Percentiles rank a stretch among this genome's conserved stretches.
Evolutionary conservation across 2,797 vertebrate genomes (phyloP).

Genomic region (Cephalopachus bancanus): DNA sequence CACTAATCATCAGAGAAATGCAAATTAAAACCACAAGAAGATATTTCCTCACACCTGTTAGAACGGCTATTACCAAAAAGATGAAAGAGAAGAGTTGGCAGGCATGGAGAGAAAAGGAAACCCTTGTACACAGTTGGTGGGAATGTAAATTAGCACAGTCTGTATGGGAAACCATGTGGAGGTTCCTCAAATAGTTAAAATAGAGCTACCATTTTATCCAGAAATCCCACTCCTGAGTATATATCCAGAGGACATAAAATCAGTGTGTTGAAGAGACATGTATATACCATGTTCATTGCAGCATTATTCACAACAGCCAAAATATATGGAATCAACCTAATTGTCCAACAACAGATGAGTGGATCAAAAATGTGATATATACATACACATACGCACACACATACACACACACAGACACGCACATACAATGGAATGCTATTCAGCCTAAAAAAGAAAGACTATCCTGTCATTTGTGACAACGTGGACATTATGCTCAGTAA

Average conservation of each 20-base stretch:
- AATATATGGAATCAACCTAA: neutral
- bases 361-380: neutral
- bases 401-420: too few relatives aligned
- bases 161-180: neutral
- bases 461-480: neutral
- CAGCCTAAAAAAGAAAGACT: neutral
- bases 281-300: neutral
- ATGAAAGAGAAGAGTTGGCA: neutral
- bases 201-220: neutral
- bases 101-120: neutral
- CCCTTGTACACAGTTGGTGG: neutral
- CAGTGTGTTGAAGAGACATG: neutral
- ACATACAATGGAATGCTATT: neutral
- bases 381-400: neutral
- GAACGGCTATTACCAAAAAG: neutral
- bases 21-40: neutral
- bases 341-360: neutral
- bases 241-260: constrained; percentile 16
- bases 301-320: neutral
- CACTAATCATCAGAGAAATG: neutral
- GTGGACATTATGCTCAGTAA: neutral
- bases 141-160: neutral
- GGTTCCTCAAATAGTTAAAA: neutral
- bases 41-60: neutral
- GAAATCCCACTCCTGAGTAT: neutral